Conservation (phyloP, 37 sponge, comb jelly and placozoan species). For the Theonella swinhoei region DNA sequence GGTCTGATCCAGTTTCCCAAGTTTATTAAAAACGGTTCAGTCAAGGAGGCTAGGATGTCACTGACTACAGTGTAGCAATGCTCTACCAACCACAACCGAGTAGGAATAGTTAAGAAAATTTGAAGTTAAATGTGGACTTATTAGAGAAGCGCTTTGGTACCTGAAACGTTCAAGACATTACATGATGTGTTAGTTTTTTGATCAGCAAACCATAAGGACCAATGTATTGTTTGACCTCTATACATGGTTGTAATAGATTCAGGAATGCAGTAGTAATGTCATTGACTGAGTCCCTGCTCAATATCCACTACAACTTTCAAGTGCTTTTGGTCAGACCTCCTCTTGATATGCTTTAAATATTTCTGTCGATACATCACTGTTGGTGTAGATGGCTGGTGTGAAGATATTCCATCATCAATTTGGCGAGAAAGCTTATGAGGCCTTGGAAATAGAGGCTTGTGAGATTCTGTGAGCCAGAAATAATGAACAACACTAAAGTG, state of each 20-base stretch:
- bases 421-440: background rate
- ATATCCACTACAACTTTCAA: constrained; percentile 21
- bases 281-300: constrained; percentile 11
- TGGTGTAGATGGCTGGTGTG: constrained; percentile 9
- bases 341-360: constrained; percentile 20
- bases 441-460: constrained; percentile 13
- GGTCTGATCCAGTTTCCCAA: no score
- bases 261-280: constrained; percentile 1
- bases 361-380: constrained; percentile 22
- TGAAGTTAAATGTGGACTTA: background rate
- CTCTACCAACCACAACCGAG: no score
- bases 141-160: background rate
- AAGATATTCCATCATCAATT: constrained; percentile 12
- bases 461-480: background rate
- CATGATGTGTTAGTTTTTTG: constrained; percentile 23
- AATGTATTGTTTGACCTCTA: background rate
- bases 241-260: constrained; percentile 16
- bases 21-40: no score
- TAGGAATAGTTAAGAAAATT: background rate
- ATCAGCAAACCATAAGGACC: background rate
- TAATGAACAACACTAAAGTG: background rate
- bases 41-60: no score
- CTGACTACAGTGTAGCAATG: no score
- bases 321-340: constrained; percentile 32
- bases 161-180: constrained; percentile 2